These are phyloP conservation scores for Fragum fragum DNA, from an alignment of 2,888 invertebrate species.

Conservation along the genomic window DNA sequence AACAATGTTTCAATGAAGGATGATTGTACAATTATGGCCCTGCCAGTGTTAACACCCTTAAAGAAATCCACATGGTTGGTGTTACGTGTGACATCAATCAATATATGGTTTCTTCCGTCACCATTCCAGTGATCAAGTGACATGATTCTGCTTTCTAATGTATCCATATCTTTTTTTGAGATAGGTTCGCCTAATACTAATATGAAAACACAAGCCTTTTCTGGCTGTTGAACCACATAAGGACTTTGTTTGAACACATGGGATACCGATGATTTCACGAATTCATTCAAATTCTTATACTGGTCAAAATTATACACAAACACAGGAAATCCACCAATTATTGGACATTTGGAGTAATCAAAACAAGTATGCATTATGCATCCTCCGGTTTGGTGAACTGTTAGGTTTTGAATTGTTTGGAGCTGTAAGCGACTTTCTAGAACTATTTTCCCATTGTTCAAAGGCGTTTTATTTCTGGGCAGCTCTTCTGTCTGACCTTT, in stretches of 20 bases:
- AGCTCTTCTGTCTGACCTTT: constrained; percentile 96
- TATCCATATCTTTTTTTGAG: constrained; percentile 55
- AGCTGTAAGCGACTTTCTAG: constrained; percentile 95
- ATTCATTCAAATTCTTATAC: constrained; percentile 85
- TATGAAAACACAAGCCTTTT: constrained; percentile 95
- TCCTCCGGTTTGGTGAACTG: constrained; percentile 62
- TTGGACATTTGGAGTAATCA: constrained; percentile 97
- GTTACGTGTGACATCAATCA: constrained; percentile 92
- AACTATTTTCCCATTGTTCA: constrained; percentile 96
- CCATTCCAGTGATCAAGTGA: constrained; percentile 96
- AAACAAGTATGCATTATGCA: constrained; percentile 97
- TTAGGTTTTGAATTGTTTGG: constrained; percentile 83
- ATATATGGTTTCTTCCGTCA: constrained; percentile 96
- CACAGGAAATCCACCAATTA: constrained; percentile 97
- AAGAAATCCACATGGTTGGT: constrained; percentile 88
- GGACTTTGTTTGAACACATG: constrained; percentile 94
- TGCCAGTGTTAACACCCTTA: constrained; percentile 92
- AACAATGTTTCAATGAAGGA: constrained; percentile 90
- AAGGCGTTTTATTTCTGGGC: constrained; percentile 95
- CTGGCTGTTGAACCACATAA: constrained; percentile 94
- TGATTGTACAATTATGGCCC: constrained; percentile 95
- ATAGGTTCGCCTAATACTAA: constrained; percentile 91
- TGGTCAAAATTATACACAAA: constrained; percentile 95
- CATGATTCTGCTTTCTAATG: constrained; percentile 70
- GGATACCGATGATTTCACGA: constrained; percentile 90